Percentiles rank a stretch among this genome's conserved stretches.
Conservation (phyloP, 1,140 invertebrate species). For the Camponotus pennsylvanicus region DNA sequence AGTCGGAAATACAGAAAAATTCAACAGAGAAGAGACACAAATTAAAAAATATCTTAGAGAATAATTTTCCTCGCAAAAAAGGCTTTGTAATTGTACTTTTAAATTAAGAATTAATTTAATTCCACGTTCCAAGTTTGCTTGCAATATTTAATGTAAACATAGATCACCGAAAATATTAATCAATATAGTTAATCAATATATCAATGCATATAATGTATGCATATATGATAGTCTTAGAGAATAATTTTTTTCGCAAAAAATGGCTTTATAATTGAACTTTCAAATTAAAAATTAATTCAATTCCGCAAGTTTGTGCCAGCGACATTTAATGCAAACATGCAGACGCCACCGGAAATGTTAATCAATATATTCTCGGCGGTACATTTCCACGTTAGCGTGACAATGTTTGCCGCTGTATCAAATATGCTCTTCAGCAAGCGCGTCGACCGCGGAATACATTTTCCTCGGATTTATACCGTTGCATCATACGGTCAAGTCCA, state of each 20-base stretch:
- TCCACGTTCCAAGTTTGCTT: background rate
- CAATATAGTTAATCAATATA: background rate
- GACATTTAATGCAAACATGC: background rate
- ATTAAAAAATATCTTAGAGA: background rate
- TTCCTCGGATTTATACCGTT: slow-evolving; percentile 33
- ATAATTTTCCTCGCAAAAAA: background rate
- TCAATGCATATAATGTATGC: too few relatives aligned
- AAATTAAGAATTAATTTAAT: background rate
- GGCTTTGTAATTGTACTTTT: background rate
- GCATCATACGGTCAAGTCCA: slow-evolving; percentile 55
- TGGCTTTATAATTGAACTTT: background rate
- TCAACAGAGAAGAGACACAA: background rate
- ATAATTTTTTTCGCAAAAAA: background rate
- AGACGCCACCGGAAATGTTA: background rate
- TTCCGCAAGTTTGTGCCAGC: background rate
- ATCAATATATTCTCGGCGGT: background rate
- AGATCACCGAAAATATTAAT: slow-evolving; percentile 8
- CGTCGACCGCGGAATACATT: slow-evolving; percentile 40
- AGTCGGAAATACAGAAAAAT: background rate
- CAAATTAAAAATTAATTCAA: background rate
- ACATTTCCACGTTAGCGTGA: slow-evolving; percentile 1
- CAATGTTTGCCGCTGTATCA: slow-evolving; percentile 5
- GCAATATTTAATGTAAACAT: background rate
- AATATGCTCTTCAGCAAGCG: slow-evolving; percentile 52
- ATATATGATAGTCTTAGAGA: too few relatives aligned